Base-by-base conservation (phyloP, 2,888 invertebrate genomes). In the Trissolcus brochymenae region DNA sequence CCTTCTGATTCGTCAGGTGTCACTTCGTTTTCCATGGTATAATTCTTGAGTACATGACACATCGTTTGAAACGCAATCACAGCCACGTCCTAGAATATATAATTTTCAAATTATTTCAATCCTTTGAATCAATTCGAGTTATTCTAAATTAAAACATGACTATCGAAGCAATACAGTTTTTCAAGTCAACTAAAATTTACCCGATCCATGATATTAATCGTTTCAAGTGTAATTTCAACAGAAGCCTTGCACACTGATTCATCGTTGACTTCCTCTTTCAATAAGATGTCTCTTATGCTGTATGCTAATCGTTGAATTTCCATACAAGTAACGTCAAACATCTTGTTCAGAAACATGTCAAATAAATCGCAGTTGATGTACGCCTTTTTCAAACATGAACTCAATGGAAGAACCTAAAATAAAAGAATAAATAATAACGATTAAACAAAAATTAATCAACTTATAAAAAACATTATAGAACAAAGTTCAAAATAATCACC, bases 301-400 rank as follows among this genome's bases (percentile, higher is more conserved):
- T 93, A 94, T 9, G 91, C 91, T 0, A 93, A 88, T 72, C 93
- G 90, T 1, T 92, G 90, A 0, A 94, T 93, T 51, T 92, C 91
- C 81, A 93, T 92, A 64, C 93, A 93, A 0, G 93, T 91, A 13
- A 92, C 90, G 59, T 92, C 91, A 68, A 94, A 90, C 1, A 94
- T 81, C 82, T 93, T 93, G 70, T 90, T 89, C 40, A 92, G 83
- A 81, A 92, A 94, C 66, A 92, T 90, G 62, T 93, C 92, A 14
- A 93, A 90, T 14, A 91, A 87, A 55, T 91, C 91, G 59, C 92
- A 82, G 54, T 82, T 83, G 49, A 88, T 86, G 46, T 86, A 84
- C 17, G 78, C 78, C 2, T 82, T 81, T 72, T 79, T 87, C 43
- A 91, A 87, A 43, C 91, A 89, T 43, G 90, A 87, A 35, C 93